These are phyloP conservation scores for Chinchilla lanigera DNA, from an alignment of 2,113 vertebrate species.

Conservation along the genomic window DNA sequence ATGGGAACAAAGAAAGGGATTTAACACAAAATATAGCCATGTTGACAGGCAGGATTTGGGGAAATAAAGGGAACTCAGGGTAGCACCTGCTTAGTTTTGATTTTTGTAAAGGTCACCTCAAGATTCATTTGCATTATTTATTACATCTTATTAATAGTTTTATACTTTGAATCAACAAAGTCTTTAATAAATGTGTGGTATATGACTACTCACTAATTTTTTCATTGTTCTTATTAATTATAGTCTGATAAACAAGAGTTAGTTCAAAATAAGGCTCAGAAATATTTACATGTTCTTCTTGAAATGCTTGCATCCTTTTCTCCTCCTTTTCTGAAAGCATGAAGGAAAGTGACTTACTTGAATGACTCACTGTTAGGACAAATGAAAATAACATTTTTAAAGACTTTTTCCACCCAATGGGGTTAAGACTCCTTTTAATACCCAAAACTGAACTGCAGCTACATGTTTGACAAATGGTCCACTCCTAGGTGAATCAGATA, in stretches of 20 bases:
- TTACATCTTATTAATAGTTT: background rate
- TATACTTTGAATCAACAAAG: background rate
- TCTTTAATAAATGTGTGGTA: background rate
- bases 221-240: background rate
- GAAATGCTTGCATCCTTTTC: background rate
- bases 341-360: background rate
- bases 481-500: background rate
- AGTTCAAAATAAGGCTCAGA: background rate
- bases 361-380: background rate
- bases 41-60: background rate
- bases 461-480: slow-evolving; percentile 15
- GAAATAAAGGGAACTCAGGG: background rate
- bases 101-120: background rate
- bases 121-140: background rate
- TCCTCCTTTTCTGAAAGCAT: background rate
- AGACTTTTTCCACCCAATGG: background rate
- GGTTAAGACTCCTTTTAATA: background rate
- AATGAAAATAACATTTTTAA: background rate
- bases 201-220: background rate
- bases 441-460: background rate
- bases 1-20: background rate
- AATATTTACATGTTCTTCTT: background rate
- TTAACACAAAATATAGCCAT: background rate
- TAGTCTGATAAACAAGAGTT: background rate
- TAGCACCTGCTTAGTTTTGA: background rate